phyloP scores from a whole-genome alignment of 2,113 vertebrate species.

The Rhabdornis inornatus region DNA sequence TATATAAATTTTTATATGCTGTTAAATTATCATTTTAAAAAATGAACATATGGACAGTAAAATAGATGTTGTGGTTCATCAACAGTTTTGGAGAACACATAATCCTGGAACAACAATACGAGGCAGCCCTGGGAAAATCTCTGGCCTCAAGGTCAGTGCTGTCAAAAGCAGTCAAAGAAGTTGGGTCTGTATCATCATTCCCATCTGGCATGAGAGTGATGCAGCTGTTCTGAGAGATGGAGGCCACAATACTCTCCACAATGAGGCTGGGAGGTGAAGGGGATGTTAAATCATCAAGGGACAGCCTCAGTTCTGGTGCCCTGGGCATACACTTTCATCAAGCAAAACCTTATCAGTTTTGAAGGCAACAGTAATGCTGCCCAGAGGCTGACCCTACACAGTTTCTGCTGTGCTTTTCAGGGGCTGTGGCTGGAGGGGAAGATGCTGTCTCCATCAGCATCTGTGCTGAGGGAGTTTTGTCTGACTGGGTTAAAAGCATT shows the following conservation, averaged over 20 bases:
- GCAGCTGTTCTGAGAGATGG: neutral
- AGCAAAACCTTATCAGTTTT: neutral
- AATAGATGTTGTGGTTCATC: neutral
- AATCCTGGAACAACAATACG: neutral
- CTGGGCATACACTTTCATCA: neutral
- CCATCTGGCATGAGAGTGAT: neutral
- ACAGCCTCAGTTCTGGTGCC: neutral
- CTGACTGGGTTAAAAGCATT: neutral
- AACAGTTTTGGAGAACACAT: neutral
- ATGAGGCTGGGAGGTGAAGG: neutral
- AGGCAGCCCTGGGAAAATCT: neutral
- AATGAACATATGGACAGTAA: neutral
- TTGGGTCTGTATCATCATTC: neutral
- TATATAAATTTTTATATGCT: neutral
- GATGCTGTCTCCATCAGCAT: neutral
- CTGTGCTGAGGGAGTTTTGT: neutral
- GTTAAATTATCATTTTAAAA: neutral
- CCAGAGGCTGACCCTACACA: accelerated
- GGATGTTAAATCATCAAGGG: neutral
- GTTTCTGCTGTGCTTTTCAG: neutral
- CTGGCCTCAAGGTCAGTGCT: neutral
- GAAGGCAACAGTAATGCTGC: accelerated
- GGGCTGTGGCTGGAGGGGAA: neutral
- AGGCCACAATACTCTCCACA: neutral
- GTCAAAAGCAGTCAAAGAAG: neutral